Evolutionary conservation across 1,140 invertebrate genomes (phyloP).

Genomic region (Cydia strobilella): DNA sequence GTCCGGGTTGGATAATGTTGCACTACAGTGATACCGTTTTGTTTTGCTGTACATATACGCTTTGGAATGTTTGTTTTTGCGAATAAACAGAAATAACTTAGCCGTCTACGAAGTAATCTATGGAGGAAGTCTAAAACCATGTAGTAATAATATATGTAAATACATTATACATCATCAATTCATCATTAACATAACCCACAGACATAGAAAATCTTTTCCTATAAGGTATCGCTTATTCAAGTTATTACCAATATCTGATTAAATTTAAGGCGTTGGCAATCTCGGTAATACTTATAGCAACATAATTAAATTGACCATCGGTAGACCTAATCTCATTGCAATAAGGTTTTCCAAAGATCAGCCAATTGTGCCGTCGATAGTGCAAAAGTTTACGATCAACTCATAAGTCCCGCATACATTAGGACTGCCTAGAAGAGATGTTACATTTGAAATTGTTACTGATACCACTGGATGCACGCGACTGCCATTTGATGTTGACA

Average conservation of each 20-base stretch:
- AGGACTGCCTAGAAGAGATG: background rate
- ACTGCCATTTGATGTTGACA: too few relatives aligned
- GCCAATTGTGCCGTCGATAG: background rate
- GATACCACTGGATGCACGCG: background rate
- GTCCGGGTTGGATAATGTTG: conserved; percentile 1
- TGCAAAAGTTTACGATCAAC: background rate
- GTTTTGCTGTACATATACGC: background rate
- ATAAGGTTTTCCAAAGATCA: background rate
- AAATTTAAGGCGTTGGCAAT: background rate
- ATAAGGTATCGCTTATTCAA: background rate
- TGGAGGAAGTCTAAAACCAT: background rate
- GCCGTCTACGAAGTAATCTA: background rate
- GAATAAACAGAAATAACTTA: background rate
- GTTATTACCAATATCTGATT: background rate
- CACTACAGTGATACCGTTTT: background rate
- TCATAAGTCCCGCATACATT: background rate
- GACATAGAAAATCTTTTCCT: background rate
- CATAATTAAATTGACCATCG: background rate
- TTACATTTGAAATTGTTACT: background rate
- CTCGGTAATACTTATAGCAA: background rate
- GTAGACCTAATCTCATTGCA: background rate
- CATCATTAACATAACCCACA: background rate
- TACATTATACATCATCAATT: background rate
- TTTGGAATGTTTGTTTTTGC: background rate
- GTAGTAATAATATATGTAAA: background rate